Evolutionary conservation across 2,888 invertebrate species (phyloP).

Genomic region (Ectemnius continuus): DNA sequence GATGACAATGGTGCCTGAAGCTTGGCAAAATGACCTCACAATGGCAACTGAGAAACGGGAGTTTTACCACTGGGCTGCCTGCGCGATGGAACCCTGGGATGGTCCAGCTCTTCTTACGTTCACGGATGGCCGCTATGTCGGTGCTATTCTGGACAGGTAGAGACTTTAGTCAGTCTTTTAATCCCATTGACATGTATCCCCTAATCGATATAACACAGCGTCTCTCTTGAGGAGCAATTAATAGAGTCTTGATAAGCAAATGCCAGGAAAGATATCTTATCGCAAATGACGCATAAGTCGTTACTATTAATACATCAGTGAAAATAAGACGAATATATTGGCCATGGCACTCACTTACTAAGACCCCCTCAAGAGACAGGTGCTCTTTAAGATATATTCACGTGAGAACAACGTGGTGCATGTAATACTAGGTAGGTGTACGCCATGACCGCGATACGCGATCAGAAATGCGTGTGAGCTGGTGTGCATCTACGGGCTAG

Average conservation of each 20-base stretch:
- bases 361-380: not conserved
- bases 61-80: constrained; percentile 98
- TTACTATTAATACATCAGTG: no score
- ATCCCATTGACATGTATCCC: constrained; percentile 17
- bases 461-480: not conserved
- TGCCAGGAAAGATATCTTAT: constrained; percentile 6
- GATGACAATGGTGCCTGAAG: constrained; percentile 99
- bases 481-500: not conserved
- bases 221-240: constrained; percentile 25
- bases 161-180: constrained; percentile 55
- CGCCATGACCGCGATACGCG: not conserved
- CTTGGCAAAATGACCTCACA: constrained; percentile 96
- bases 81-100: constrained; percentile 99
- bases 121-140: constrained; percentile 98
- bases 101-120: constrained; percentile 98
- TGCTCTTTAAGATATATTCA: constrained; percentile 4
- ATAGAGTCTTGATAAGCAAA: not conserved
- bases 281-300: not conserved
- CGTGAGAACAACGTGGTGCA: constrained; percentile 24
- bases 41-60: constrained; percentile 96
- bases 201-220: constrained; percentile 40
- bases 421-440: not conserved
- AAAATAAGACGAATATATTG: no score
- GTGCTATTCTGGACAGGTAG: constrained; percentile 86
- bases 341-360: no score